phyloP scores from a whole-genome alignment of 2,113 vertebrate species.

The Corythoichthys intestinalis region DNA sequence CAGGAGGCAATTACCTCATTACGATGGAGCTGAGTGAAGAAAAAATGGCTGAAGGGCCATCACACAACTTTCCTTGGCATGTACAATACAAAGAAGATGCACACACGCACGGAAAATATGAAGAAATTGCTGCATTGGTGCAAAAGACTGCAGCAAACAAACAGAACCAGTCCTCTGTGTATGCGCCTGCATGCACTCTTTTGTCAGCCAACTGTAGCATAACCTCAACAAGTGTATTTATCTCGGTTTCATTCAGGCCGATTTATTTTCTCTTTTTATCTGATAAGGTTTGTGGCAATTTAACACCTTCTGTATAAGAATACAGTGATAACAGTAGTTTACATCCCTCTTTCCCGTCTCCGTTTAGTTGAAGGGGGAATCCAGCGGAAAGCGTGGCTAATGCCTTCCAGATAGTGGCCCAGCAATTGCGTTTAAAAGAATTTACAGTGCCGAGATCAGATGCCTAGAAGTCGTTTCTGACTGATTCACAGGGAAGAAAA shows the following conservation, averaged over 20 bases:
- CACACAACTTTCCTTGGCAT: slow-evolving; percentile 39
- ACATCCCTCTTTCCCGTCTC: slow-evolving; percentile 11
- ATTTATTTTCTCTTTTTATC: slow-evolving; percentile 57
- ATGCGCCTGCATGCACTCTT: slow-evolving; percentile 6
- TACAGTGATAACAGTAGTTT: slow-evolving; percentile 44
- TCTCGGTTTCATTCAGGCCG: slow-evolving; percentile 36
- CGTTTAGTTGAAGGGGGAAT: neutral
- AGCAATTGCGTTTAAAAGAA: slow-evolving; percentile 38
- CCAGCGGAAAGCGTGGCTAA: slow-evolving; percentile 28
- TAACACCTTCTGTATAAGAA: slow-evolving; percentile 68
- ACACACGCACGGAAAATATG: neutral
- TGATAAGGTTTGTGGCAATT: slow-evolving; percentile 66
- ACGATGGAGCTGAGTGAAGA: slow-evolving; percentile 51
- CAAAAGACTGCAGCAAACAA: slow-evolving; percentile 49
- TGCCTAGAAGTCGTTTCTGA: slow-evolving; percentile 25
- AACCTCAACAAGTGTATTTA: slow-evolving; percentile 57
- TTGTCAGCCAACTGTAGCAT: slow-evolving; percentile 43
- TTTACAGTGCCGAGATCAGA: slow-evolving; percentile 21
- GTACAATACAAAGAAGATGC: slow-evolving; percentile 1
- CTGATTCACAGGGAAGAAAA: slow-evolving; percentile 8
- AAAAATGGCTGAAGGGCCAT: slow-evolving; percentile 8
- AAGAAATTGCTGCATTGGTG: slow-evolving; percentile 38
- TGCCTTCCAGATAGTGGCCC: slow-evolving; percentile 53
- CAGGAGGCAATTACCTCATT: slow-evolving; percentile 69
- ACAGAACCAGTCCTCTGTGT: slow-evolving; percentile 27